phyloP scores from a whole-genome alignment of 1,140 invertebrate species.

The Drosophila subpulchrella region DNA sequence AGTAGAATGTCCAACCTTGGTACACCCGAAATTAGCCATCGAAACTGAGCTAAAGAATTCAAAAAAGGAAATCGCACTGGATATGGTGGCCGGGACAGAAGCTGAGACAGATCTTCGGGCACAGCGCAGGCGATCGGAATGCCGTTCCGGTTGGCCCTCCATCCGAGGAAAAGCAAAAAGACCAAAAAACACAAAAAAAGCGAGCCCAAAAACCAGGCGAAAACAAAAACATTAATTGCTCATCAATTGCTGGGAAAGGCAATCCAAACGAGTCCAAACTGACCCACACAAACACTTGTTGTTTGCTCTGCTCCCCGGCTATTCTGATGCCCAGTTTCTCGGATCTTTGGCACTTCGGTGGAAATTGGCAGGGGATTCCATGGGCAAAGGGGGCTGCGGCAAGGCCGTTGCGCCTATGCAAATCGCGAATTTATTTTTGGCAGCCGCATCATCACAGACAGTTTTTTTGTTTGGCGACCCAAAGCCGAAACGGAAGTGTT shows the following conservation, averaged over 20 bases:
- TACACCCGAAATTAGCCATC: conserved; percentile 16
- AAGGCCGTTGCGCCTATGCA: conserved; percentile 29
- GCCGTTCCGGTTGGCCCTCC: conserved; percentile 37
- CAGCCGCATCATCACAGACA: conserved; percentile 30
- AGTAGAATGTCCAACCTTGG: background rate
- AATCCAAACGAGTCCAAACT: conserved; percentile 42
- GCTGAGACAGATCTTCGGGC: conserved; percentile 15
- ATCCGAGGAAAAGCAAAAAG: background rate
- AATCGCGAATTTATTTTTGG: conserved; percentile 63
- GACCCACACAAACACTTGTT: conserved; percentile 66
- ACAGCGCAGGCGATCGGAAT: conserved; percentile 46
- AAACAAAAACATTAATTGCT: conserved; percentile 59
- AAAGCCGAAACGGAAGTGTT: conserved; percentile 71
- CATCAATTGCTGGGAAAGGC: conserved; percentile 64
- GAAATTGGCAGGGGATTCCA: conserved; percentile 4
- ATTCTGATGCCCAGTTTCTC: background rate
- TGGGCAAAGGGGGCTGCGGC: background rate
- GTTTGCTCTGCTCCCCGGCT: conserved; percentile 31
- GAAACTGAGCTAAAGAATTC: background rate
- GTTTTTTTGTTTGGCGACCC: conserved; percentile 15
- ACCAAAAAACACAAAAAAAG: conserved; percentile 2
- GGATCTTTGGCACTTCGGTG: background rate
- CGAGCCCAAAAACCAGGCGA: background rate
- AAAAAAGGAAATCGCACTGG: conserved; percentile 7
- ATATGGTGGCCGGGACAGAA: conserved; percentile 8